phyloP scores from a whole-genome alignment of 2,113 vertebrate species.

The Calcarius ornatus region DNA sequence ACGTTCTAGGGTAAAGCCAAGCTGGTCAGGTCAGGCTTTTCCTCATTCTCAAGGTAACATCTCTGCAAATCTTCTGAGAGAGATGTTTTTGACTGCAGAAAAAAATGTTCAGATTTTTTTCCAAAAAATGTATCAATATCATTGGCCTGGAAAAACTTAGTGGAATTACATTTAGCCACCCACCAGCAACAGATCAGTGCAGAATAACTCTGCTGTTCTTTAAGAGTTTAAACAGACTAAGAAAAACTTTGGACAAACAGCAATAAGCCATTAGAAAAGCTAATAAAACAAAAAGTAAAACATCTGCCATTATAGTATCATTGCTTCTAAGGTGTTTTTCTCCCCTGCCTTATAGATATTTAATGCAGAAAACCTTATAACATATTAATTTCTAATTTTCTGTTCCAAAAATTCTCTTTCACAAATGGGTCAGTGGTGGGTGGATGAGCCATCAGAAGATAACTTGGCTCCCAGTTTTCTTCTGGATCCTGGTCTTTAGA shows the following conservation, averaged over 20 bases:
- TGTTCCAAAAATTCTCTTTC: not conserved
- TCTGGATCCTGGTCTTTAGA: not conserved
- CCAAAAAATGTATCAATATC: not conserved
- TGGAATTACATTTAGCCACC: not conserved
- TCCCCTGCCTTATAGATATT: not conserved
- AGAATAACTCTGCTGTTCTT: not conserved
- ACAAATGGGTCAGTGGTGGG: too few species aligned
- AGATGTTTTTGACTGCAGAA: not conserved
- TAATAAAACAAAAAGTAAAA: not conserved
- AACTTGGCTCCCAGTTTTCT: not conserved
- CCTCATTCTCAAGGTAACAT: not conserved
- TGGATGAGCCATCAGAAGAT: not conserved
- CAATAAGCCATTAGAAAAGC: not conserved
- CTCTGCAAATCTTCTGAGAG: not conserved
- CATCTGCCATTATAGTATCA: too few species aligned
- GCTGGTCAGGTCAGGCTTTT: not conserved
- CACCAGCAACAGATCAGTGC: not conserved
- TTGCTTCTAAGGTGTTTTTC: not conserved
- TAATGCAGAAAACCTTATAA: not conserved
- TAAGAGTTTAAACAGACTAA: not conserved
- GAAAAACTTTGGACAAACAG: not conserved
- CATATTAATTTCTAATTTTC: not conserved
- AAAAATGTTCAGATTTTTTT: not conserved
- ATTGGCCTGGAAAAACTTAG: not conserved
- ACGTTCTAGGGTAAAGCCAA: not conserved